Conservation (phyloP, 2,113 vertebrate genomes). For the Hydrochoerus hydrochaeris region DNA sequence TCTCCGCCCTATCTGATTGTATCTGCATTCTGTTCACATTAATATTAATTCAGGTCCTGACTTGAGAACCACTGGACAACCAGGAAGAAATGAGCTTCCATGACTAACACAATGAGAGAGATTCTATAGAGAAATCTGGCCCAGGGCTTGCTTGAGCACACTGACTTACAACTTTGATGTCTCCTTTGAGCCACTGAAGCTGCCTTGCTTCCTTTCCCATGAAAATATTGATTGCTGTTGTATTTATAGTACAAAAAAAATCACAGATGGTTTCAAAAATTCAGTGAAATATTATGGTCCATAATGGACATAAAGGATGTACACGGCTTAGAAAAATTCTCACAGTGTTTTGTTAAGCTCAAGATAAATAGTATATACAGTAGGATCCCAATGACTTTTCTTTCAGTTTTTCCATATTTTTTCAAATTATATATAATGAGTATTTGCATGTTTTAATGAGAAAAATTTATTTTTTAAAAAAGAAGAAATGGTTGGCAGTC, state of each 20-base stretch:
- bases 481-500: not conserved
- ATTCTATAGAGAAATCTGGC: not conserved
- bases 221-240: not conserved
- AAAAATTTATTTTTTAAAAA: conserved; percentile 30
- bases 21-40: not conserved
- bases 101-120: not conserved
- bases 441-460: conserved; percentile 12
- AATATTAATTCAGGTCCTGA: not conserved
- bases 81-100: not conserved
- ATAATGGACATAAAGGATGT: not conserved
- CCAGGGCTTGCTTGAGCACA: not conserved
- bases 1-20: not conserved
- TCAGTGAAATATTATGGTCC: not conserved
- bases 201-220: not conserved
- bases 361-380: not conserved
- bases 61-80: not conserved
- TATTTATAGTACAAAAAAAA: conserved; percentile 3
- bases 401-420: conserved; percentile 1
- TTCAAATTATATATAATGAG: not conserved
- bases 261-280: not conserved
- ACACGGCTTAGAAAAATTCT: not conserved
- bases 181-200: not conserved
- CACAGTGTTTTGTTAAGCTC: not conserved
- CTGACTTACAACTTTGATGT: not conserved
- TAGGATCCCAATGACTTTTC: not conserved